phyloP scores from a whole-genome alignment of 1,140 invertebrate species.

The Cyclargus thomasi region DNA sequence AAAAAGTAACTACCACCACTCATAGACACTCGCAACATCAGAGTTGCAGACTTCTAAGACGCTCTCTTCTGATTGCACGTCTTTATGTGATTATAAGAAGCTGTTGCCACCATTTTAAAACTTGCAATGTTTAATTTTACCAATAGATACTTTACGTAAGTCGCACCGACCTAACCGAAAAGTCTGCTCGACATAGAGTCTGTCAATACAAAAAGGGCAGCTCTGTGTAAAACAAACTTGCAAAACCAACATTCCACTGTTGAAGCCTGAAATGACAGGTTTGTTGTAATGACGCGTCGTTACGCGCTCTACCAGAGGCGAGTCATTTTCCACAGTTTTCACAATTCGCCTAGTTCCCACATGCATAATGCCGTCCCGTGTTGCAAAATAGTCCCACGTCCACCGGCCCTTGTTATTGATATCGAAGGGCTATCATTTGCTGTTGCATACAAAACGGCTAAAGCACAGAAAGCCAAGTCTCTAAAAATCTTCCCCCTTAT shows the following conservation, averaged over 20 bases:
- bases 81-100: no score
- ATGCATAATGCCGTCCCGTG: conserved; percentile 24
- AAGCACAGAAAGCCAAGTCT: background rate
- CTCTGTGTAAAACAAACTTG: background rate
- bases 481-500: no score
- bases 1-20: no score
- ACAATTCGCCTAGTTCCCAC: conserved; percentile 35
- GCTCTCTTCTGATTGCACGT: no score
- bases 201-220: no score
- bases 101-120: no score
- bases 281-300: conserved; percentile 18
- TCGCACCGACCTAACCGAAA: no score
- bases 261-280: background rate
- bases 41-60: no score
- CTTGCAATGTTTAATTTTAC: no score
- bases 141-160: no score
- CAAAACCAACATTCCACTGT: background rate
- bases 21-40: no score
- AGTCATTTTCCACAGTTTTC: conserved; percentile 33
- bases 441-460: conserved; percentile 10
- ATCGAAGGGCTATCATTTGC: conserved; percentile 14
- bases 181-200: no score
- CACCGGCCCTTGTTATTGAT: conserved; percentile 15
- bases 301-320: conserved; percentile 24
- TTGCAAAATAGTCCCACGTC: conserved; percentile 33